These are phyloP conservation scores for Cactoblastis cactorum DNA, from an alignment of 2,888 invertebrate genomes.

Conservation along the genomic window DNA sequence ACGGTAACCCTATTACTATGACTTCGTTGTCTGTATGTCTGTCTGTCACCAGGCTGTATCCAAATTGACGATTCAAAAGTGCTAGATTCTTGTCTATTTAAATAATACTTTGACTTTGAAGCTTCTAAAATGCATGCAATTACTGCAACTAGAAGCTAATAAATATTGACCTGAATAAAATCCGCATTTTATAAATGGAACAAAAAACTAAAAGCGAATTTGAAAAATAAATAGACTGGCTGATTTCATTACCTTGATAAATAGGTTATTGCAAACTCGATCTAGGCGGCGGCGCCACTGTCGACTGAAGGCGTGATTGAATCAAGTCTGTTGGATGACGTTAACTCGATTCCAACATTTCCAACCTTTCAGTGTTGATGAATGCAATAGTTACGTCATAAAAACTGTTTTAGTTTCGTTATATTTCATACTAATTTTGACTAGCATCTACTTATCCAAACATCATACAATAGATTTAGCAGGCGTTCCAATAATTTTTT, in stretches of 20 bases:
- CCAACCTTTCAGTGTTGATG: neutral
- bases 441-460: too few relatives aligned
- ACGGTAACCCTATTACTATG: too few relatives aligned
- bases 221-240: neutral
- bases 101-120: too few relatives aligned
- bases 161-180: neutral
- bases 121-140: too few relatives aligned
- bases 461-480: too few relatives aligned
- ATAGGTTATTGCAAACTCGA: constrained; percentile 6
- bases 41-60: too few relatives aligned
- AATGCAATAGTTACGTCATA: neutral
- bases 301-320: neutral
- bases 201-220: neutral
- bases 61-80: too few relatives aligned
- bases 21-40: too few relatives aligned
- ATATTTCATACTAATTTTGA: neutral
- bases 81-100: too few relatives aligned
- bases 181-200: neutral
- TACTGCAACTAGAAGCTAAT: too few relatives aligned
- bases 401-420: neutral
- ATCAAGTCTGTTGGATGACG: neutral
- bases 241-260: constrained; percentile 4
- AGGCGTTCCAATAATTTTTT: too few relatives aligned
- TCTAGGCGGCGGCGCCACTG: neutral
- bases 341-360: constrained; percentile 1